phyloP scores from a whole-genome alignment of 1,140 invertebrate genomes.

The Drosophila setifemur region DNA sequence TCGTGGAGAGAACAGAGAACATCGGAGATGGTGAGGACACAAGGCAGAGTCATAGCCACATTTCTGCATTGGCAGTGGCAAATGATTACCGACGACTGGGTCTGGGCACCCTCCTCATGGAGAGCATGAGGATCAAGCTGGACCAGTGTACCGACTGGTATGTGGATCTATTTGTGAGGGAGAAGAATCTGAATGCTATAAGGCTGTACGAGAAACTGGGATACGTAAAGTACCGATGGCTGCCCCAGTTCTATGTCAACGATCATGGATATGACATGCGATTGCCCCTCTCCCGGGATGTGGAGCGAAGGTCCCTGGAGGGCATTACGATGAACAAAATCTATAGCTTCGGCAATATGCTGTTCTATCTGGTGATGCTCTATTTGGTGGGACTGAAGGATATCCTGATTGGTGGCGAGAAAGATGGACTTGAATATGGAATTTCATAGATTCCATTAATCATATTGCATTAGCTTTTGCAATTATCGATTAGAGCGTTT shows the following conservation, averaged over 20 bases:
- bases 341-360: background rate
- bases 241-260: conserved; percentile 22
- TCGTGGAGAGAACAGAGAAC: background rate
- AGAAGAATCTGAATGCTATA: conserved; percentile 23
- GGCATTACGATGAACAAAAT: background rate
- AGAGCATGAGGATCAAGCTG: background rate
- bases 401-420: background rate
- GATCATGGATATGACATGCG: conserved; percentile 58
- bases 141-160: conserved; percentile 14
- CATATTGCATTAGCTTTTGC: too few relatives aligned
- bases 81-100: conserved; percentile 38
- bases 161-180: conserved; percentile 42
- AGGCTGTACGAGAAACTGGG: conserved; percentile 40
- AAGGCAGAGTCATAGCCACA: conserved; percentile 30
- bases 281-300: conserved; percentile 28
- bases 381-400: background rate
- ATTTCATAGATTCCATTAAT: too few relatives aligned
- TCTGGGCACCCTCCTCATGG: conserved; percentile 23
- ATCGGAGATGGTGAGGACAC: background rate
- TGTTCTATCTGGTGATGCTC: background rate
- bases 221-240: conserved; percentile 21
- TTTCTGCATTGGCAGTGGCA: conserved; percentile 35
- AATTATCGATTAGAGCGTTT: too few relatives aligned
- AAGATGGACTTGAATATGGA: background rate
- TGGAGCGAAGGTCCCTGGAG: conserved; percentile 7